Percentiles rank a stretch among this genome's conserved stretches.
Conservation (phyloP, 2,797 vertebrate species). For the Limosa lapponica region DNA sequence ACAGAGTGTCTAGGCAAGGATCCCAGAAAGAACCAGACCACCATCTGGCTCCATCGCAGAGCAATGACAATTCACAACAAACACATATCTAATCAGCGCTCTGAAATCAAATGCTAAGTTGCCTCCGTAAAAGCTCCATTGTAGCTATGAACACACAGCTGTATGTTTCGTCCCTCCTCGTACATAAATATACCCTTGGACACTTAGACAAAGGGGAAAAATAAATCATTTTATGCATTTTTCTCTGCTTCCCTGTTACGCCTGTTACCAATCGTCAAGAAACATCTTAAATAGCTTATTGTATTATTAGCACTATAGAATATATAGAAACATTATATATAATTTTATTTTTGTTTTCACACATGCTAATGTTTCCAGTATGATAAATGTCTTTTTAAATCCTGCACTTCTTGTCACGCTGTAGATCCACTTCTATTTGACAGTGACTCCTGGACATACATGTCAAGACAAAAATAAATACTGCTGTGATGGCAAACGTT, state of each 20-base stretch:
- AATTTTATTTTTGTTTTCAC: slow-evolving; percentile 35
- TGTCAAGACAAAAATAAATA: slow-evolving; percentile 65
- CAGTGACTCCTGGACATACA: slow-evolving; percentile 19
- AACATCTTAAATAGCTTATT: background rate
- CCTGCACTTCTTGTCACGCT: slow-evolving; percentile 2
- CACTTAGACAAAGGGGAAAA: background rate
- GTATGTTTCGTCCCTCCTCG: background rate
- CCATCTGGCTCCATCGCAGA: slow-evolving; percentile 45
- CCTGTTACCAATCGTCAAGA: slow-evolving; percentile 3
- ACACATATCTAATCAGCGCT: background rate
- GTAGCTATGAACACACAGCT: slow-evolving; percentile 9
- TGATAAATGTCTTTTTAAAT: slow-evolving; percentile 31
- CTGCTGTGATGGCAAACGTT: slow-evolving; percentile 28
- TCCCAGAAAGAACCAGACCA: slow-evolving; percentile 49
- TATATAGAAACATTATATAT: background rate
- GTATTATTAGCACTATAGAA: slow-evolving; percentile 22
- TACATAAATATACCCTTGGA: background rate
- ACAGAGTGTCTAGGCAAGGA: background rate
- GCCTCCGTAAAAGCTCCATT: background rate
- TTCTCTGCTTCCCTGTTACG: background rate
- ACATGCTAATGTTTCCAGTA: slow-evolving; percentile 52
- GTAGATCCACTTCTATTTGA: slow-evolving; percentile 36
- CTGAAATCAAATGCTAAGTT: background rate
- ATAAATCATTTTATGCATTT: slow-evolving; percentile 1
- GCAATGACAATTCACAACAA: slow-evolving; percentile 42